Evolutionary conservation across 2,888 invertebrate genomes (phyloP), one percentile per base, ranked within the genome.

Genomic region (Halictus ligatus): DNA sequence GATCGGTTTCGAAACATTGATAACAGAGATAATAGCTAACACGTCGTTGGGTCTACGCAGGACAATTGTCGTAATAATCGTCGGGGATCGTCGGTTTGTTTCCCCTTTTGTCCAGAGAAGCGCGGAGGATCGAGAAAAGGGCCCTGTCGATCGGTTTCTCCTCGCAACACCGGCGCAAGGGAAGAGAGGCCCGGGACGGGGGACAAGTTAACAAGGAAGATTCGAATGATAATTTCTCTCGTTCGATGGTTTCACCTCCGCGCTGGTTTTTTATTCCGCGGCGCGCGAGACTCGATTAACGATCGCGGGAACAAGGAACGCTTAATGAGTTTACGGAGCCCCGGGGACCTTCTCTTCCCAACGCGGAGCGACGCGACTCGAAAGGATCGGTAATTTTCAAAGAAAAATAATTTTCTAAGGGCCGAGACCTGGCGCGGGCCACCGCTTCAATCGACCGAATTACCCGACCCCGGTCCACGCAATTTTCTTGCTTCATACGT

Each of bases 341-440:
- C 77, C 80, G 80, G 84, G 69, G 40, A 67, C 50, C 60, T 86
- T 84, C 83, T 83, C 81, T 82, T 25, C 86, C 79, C 78, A 29
- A 12, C 73, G 29, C 73, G 15, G 75, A 87, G 90, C 90, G 90
- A 78, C 89, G 88, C 67, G 40, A 91, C 89, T 86, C 92, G 92
- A 93, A 93, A 91, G 92, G 92, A 89, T 84, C 91, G 93, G 92
- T 94, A 90, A 93, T 94, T 94, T 93, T 94, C 92, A 94, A 94
- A 94, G 94, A 94, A 94, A 94, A 93, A 94, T 94, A 94, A 94
- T 94, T 94, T 94, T 94, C 93, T 94, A 94, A 93, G 92, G 92
- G 91, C 90, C 90, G 75, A 67, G 80, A 92, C 81, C 81, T 78
- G 85, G 80, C 73, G 35, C 78, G 74, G 75, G 81, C 54, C 81